Base-by-base conservation (phyloP, 2,888 invertebrate genomes). In the Trissolcus brochymenae region DNA sequence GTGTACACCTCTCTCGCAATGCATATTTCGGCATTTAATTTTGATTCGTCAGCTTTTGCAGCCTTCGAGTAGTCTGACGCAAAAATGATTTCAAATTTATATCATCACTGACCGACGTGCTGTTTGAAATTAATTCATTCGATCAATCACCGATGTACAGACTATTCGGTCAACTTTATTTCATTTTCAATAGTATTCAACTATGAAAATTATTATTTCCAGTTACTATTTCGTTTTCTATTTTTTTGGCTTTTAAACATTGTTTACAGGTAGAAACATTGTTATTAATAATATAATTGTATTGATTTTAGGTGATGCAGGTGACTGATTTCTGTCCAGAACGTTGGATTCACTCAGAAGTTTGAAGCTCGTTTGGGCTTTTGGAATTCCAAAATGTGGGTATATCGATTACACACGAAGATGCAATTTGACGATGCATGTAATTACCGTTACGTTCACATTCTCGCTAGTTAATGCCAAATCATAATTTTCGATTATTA, bases 361-460 rank as follows among this genome's bases (percentile, higher is more conserved):
- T 68, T 57, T 46, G 64, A 54, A 62, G 68, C 64, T 64, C 75
- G 50, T 49, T 54, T 53, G 59, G 62, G 55, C 41, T 46, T 7
- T 29, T 53, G 59, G 61, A 62, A 75, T 68, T 59, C 75, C 61
- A 59, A 68, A 68, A 75, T 75, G 68, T 14, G 75, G 64, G 68
- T 75, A 68, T 75, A 68, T 75, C 43, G 68, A 75, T 75, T 68
- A 62, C 57, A 59, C 2, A 7, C 55, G 21, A 11, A 4, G 40
- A 54, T 40, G 50, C 65, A 72, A 65, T 21, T 46, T 46, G 60
- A 41, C 50, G 41, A 68, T 68, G 59, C 57, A 68, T 75, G 59
- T 60, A 74, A 68, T 75, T 64, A 68, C 57, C 50, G 43, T 17
- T 9, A 19, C 16, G 51, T 14, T 53, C 29, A 29, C 54, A 61